A percentile compares a stretch with the other conserved stretches of the same genome.
phyloP scores from a whole-genome alignment of 2,113 vertebrate species.

The Bubalus kerabau region DNA sequence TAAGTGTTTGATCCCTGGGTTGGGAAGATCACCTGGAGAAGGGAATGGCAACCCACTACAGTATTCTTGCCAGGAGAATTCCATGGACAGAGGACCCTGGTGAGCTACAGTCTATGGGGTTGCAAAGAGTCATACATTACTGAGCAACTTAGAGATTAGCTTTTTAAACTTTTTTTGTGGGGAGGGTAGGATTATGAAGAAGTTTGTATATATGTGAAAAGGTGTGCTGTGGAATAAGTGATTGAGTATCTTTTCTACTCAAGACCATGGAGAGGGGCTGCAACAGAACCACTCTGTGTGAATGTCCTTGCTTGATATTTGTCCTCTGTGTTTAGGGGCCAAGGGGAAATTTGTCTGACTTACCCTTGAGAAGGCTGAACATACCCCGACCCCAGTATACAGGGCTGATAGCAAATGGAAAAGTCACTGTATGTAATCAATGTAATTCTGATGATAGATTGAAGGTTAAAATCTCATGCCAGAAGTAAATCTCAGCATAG shows the following conservation, averaged over 20 bases:
- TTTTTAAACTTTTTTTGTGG: not conserved
- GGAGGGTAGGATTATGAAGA: not conserved
- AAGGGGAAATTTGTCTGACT: not conserved
- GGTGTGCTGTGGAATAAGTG: accelerated
- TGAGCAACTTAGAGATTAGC: not conserved
- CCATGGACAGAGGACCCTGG: not conserved
- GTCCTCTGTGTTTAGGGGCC: not conserved
- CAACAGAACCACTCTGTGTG: not conserved
- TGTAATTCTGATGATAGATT: not conserved
- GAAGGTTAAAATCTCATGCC: not conserved
- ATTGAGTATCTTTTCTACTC: not conserved
- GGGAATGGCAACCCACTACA: not conserved
- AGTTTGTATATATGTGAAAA: not conserved
- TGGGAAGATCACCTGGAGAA: not conserved
- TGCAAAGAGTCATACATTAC: not conserved
- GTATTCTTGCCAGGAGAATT: not conserved
- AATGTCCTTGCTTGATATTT: not conserved
- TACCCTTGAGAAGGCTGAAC: not conserved
- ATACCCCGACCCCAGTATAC: not conserved
- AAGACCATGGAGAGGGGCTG: not conserved
- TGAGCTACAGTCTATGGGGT: not conserved
- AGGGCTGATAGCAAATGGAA: not conserved
- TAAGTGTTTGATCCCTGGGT: not conserved
- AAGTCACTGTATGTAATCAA: not conserved
- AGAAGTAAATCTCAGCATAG: not conserved